phyloP scores from a whole-genome alignment of 2,888 invertebrate genomes.

The Ptilodon capucinus region DNA sequence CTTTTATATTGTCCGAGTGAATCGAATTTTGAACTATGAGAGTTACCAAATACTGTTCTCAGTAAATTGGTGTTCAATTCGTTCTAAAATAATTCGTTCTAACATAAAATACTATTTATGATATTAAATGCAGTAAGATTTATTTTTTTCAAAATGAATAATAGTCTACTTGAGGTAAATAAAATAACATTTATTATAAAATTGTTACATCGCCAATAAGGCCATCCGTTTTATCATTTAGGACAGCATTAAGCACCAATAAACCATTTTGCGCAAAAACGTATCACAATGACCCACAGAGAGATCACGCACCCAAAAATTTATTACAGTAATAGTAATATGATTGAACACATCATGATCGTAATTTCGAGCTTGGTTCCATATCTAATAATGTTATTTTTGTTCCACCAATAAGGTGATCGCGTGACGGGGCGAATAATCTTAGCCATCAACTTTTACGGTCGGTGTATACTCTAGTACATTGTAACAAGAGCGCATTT shows the following conservation, averaged over 20 bases:
- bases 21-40: too few relatives aligned
- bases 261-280: background rate
- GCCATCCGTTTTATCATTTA: background rate
- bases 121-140: too few relatives aligned
- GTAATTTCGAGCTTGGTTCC: slow-evolving; percentile 52
- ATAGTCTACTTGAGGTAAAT: too few relatives aligned
- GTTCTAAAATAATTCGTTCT: too few relatives aligned
- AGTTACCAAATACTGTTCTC: too few relatives aligned
- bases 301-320: slow-evolving; percentile 47
- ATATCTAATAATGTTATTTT: slow-evolving; percentile 65
- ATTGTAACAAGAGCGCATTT: slow-evolving; percentile 29
- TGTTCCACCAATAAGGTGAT: slow-evolving; percentile 55
- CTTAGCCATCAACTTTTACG: slow-evolving; percentile 20
- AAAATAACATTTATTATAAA: background rate
- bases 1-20: slow-evolving; percentile 3
- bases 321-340: slow-evolving; percentile 53
- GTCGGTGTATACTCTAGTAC: slow-evolving; percentile 25
- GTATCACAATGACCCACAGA: slow-evolving; percentile 26
- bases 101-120: too few relatives aligned
- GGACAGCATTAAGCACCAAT: background rate
- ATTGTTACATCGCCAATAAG: background rate
- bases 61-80: too few relatives aligned
- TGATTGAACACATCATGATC: slow-evolving; percentile 56
- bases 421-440: slow-evolving; percentile 49
- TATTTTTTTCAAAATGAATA: too few relatives aligned